phyloP scores from a whole-genome alignment of 2,797 vertebrate genomes.

The Phrynocephalus vlangalii region DNA sequence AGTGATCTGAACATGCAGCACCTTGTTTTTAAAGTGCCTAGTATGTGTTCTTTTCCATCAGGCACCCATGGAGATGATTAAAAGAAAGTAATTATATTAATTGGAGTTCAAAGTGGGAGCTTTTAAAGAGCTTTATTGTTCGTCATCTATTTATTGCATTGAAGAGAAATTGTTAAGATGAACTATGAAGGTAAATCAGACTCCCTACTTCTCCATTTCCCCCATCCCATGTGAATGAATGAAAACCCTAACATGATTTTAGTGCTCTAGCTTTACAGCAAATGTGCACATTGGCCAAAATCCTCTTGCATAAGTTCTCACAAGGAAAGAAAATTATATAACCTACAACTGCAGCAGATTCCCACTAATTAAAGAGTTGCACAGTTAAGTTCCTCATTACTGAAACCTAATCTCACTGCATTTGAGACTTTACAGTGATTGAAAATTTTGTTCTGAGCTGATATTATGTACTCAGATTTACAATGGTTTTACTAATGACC shows the following conservation, averaged over 20 bases:
- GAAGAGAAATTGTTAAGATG: conserved; percentile 13
- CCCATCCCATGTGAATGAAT: too few relatives aligned
- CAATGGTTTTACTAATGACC: neutral
- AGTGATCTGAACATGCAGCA: conserved; percentile 21
- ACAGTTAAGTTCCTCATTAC: neutral
- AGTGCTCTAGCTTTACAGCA: neutral
- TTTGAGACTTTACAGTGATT: neutral
- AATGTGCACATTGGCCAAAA: too few relatives aligned
- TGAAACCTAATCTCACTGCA: neutral
- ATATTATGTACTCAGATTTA: neutral
- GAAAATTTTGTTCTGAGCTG: neutral
- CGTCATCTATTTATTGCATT: conserved; percentile 23
- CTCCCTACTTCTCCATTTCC: neutral
- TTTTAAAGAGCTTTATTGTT: conserved; percentile 12
- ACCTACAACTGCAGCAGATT: too few relatives aligned
- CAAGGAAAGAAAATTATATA: too few relatives aligned
- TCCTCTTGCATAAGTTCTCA: neutral
- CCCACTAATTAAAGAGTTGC: too few relatives aligned
- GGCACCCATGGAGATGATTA: conserved; percentile 7
- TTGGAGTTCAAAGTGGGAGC: conserved; percentile 22
- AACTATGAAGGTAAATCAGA: neutral
- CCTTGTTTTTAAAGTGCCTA: neutral
- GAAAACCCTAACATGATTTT: neutral
- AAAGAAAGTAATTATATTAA: conserved; percentile 21
- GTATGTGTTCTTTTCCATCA: conserved; percentile 12